Evolutionary conservation across 23 tunicate genomes (phyloP), one percentile per base, ranked within the genome.

Genomic region (Ciona savignyi): DNA sequence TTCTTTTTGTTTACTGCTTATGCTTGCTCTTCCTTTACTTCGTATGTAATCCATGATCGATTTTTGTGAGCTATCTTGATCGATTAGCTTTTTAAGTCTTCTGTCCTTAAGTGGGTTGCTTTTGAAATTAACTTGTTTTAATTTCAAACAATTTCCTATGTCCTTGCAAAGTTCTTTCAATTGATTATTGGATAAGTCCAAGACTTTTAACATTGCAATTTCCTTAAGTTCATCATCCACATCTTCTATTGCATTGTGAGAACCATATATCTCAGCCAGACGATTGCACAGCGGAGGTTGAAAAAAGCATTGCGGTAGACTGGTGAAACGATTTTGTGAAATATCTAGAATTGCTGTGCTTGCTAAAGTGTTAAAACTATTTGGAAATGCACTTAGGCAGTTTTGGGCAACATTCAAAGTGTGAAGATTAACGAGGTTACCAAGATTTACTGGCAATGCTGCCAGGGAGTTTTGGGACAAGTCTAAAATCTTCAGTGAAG

Each of bases 1-100:
- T n/a, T n/a, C n/a, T n/a, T n/a, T n/a, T n/a, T n/a, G n/a, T n/a
- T n/a, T n/a, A n/a, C n/a, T n/a, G n/a, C n/a, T n/a, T n/a, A n/a
- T 75, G 2, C 76, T 34, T 27, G 81, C 75, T 23, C 81, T 51
- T 34, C 96, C 96, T 60, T 83, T 89, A 25, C 84, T 74, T 9
- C 87, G 78, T n/a, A 89, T 83, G 67, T 89, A 89, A 64, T 89
- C 89, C 81, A 83, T 32, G 32, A 83, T 83, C 23, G 96, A 80
- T 70, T 89, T 89, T 27, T 83, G 96, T 29, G 85, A 69, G 66
- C 68, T 74, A 2, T 85, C 73, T 61, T 91, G 86, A 32, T 91
- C 97, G 60, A 91, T 77, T 9, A 91, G 67, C 48, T 91, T 91
- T 33, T 80, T 84, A 65, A 91, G 67, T 60, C 97, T 29, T n/a